Evolutionary conservation across 2,888 invertebrate genomes (phyloP), one percentile per base, ranked within the genome.

Genomic region (Petrolisthes cinctipes): DNA sequence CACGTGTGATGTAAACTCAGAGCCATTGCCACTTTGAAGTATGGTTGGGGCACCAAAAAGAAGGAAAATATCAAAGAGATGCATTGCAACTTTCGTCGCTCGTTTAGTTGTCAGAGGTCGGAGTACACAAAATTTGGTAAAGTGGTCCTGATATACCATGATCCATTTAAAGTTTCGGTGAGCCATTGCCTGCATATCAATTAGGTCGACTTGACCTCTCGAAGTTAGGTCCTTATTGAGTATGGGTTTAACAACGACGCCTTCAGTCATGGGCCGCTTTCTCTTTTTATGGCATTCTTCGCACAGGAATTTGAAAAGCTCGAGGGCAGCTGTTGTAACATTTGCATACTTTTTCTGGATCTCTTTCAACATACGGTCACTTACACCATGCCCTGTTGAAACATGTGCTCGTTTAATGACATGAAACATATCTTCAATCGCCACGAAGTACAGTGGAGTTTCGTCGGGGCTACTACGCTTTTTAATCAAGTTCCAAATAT

Each of bases 91-190:
- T 20, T 20, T n/a, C 20, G 37, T 53, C 53, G 68, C 71, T 51
- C 73, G 82, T 82, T 84, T 84, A 76, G 37, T 84, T 75, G 83
- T 54, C 20, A 82, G 76, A 68, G 68, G 82, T 53, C 53, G 54
- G 71, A 53, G 54, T 82, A 71, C n/a, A 82, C 9, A 57, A 71
- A 53, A 76, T 76, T 56, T 83, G 61, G 73, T 83, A 51, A 82
- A 68, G 82, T 82, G 66, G 54, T 83, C 83, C 83, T 71, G 71
- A 83, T 83, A 83, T 56, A 53, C 71, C 54, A 83, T 83, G 83
- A 83, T 83, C 73, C 83, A 83, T 53, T 83, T 71, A 73, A 83
- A 83, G 5, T 51, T 83, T 73, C 73, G 83, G 83, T 73, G 83
- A 4, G 54, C 73, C 71, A 82, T 82, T 14, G 71, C 82, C 68